A percentile compares a stretch with the other conserved stretches of the same genome.
Evolutionary conservation across 2,113 vertebrate genomes (phyloP).

Genomic region (Otolemur garnettii): DNA sequence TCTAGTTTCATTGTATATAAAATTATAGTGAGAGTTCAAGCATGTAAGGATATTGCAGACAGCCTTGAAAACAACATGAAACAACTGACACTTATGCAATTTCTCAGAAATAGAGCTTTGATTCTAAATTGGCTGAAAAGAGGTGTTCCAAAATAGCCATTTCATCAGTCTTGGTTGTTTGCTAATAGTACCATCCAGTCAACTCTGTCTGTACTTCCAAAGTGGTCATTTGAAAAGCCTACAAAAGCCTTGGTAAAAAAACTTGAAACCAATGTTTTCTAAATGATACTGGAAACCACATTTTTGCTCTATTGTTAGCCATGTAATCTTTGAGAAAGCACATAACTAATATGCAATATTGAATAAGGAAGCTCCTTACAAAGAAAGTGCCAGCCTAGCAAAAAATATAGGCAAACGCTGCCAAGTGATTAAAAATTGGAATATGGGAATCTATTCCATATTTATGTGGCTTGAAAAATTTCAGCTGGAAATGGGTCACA

Average conservation of each 20-base stretch:
- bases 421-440: background rate
- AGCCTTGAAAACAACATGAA: constrained; percentile 52
- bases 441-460: background rate
- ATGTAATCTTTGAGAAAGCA: constrained; percentile 14
- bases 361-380: background rate
- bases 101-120: constrained; percentile 73
- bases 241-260: background rate
- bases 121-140: constrained; percentile 66
- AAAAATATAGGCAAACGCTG: background rate
- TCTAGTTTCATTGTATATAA: constrained; percentile 49
- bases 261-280: constrained; percentile 65
- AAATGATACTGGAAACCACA: background rate
- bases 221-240: constrained; percentile 57
- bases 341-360: background rate
- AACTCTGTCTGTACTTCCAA: background rate
- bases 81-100: constrained; percentile 66
- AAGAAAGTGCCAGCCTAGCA: background rate
- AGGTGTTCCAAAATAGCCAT: constrained; percentile 17
- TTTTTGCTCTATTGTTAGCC: constrained; percentile 9
- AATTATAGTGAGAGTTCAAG: constrained; percentile 61
- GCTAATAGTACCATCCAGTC: constrained; percentile 32
- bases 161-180: constrained; percentile 16
- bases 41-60: constrained; percentile 32
- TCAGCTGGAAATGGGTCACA: background rate
- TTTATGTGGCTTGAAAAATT: background rate